Base-by-base conservation (phyloP, 2,797 vertebrate species). In the Dermochelys coriacea region DNA sequence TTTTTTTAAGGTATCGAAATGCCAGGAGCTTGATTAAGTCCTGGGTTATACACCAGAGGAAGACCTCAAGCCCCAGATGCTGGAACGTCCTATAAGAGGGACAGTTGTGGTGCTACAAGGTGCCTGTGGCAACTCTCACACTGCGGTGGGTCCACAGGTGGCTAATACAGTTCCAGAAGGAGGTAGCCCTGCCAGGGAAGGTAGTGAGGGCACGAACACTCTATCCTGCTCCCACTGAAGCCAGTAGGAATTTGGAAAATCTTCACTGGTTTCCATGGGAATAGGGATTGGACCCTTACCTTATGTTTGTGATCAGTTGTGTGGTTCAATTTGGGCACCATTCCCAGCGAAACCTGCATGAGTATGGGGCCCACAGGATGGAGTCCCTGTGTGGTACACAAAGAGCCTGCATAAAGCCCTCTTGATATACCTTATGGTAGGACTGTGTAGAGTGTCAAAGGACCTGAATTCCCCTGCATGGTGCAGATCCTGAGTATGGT, bases 1-100 rank as follows among this genome's bases (percentile, higher is more conserved):
- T 85, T 95, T 95, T 95, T 95, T 80, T 82, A 86, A 83, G 89
- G 88, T 90, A 71, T 85, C n/a, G 45, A 83, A 84, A 21, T 93
- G 61, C 37, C 12, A 83, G 54, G 21, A 55, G 21, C 51, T 89
- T 51, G 85, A 83, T 49, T 95, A 54, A 68, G 84, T 71, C 52
- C 51, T 94, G 49, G 55, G 79, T 71, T 71, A 52, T 86, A 88
- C 85, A 59, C 19, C 54, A 86, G 41, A 91, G 79, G 10, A 85
- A 57, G 0, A 5, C 37, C 55, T 4, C 41, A 79, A 0, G 5
- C 37, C 55, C 3, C 41, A 79, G 85, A 85, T 52, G 25, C 84
- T 93, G 83, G 61, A 78, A 92, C 64, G 82, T 68, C 18, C 45
- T 96, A 14, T 50, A 54, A 55, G 15, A 77, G 49, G n/a, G 21